Conservation (phyloP, 2,113 vertebrate species). For the Mustelus asterias region DNA sequence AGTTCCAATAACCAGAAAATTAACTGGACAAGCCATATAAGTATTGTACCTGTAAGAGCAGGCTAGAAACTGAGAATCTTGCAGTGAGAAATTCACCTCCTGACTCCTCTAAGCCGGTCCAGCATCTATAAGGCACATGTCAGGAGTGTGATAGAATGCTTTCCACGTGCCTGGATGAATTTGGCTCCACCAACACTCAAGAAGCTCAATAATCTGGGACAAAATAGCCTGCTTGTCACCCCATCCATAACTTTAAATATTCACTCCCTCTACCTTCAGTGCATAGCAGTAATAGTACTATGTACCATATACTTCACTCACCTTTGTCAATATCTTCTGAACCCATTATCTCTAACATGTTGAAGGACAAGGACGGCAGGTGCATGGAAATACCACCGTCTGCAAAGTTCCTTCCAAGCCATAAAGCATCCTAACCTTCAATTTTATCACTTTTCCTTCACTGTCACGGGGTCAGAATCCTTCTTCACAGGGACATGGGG, state of each 20-base stretch:
- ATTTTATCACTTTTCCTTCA: neutral
- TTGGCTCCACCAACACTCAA: too few relatives aligned
- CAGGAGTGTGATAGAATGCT: neutral
- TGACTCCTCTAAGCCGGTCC: neutral
- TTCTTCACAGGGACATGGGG: neutral
- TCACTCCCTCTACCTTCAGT: too few relatives aligned
- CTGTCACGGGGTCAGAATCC: neutral
- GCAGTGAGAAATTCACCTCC: too few relatives aligned
- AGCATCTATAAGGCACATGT: neutral
- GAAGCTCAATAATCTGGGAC: too few relatives aligned
- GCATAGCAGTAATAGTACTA: too few relatives aligned
- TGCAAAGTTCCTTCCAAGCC: neutral
- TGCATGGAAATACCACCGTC: neutral
- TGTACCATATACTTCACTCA: too few relatives aligned
- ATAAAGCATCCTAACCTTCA: neutral
- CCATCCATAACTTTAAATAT: too few relatives aligned
- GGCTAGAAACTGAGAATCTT: too few relatives aligned
- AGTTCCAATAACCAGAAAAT: neutral
- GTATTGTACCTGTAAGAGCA: neutral
- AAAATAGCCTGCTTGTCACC: too few relatives aligned
- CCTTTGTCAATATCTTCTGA: neutral
- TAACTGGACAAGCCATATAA: neutral
- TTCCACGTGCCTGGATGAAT: neutral
- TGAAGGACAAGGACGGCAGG: neutral
- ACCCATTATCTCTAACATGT: neutral